A percentile compares a stretch with the other conserved stretches of the same genome.
phyloP scores from a whole-genome alignment of 2,113 vertebrate species.

The Callocephalon fimbriatum region DNA sequence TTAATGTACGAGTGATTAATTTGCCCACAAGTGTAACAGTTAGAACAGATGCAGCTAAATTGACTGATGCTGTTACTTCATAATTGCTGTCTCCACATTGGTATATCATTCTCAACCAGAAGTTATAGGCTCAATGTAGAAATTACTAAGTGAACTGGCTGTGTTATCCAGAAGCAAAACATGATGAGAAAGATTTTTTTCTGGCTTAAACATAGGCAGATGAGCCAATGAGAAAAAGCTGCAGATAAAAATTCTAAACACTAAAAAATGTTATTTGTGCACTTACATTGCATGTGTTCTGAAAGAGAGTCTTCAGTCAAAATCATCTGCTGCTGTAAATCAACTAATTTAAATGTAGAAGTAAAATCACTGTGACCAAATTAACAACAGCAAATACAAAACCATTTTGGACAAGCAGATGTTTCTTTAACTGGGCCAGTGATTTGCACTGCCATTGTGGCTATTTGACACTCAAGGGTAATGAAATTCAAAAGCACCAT shows the following conservation, averaged over 20 bases:
- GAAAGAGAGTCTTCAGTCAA: background rate
- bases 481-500: background rate
- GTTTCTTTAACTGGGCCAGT: background rate
- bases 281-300: background rate
- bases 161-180: background rate
- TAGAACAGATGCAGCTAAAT: slow-evolving; percentile 6
- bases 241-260: background rate
- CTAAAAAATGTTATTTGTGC: background rate
- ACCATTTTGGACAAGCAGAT: background rate
- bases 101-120: background rate
- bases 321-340: background rate
- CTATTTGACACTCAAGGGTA: background rate
- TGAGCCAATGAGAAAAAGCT: background rate
- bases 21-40: background rate
- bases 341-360: background rate
- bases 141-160: background rate
- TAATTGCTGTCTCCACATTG: background rate
- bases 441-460: background rate
- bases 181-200: background rate
- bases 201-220: background rate
- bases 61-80: background rate
- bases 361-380: background rate
- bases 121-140: background rate
- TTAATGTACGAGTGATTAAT: background rate
- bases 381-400: background rate